These are phyloP conservation scores for Drosophila sordidula DNA, from an alignment of 2,888 invertebrate species.

Conservation along the genomic window DNA sequence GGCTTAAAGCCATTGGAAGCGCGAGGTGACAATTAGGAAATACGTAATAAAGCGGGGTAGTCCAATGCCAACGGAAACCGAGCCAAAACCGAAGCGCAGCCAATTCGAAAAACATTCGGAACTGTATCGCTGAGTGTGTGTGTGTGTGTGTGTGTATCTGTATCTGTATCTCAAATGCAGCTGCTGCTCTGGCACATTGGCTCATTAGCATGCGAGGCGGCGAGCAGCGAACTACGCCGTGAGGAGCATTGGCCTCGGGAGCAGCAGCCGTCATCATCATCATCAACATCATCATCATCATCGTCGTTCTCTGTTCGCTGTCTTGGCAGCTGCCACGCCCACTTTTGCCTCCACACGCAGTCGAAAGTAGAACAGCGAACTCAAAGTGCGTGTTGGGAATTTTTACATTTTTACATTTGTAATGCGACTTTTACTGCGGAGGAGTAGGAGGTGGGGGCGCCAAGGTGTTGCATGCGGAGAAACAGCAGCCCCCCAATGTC, in stretches of 20 bases:
- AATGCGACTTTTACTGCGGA: constrained; percentile 33
- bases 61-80: constrained; percentile 39
- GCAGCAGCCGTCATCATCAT: constrained; percentile 1
- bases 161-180: constrained; percentile 26
- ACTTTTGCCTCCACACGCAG: constrained; percentile 1
- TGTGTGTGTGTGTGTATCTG: not conserved
- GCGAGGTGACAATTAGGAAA: constrained; percentile 28
- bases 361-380: constrained; percentile 62
- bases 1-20: not conserved
- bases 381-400: constrained; percentile 68
- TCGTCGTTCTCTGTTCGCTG: constrained; percentile 2
- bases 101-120: constrained; percentile 35
- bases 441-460: not conserved
- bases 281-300: not conserved
- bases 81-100: constrained; percentile 24
- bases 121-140: constrained; percentile 9
- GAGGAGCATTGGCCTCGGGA: constrained; percentile 65
- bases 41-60: constrained; percentile 8
- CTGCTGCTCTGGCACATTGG: constrained; percentile 26
- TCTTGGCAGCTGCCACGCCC: constrained; percentile 19
- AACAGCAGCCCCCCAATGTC: constrained; percentile 10
- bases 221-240: constrained; percentile 17
- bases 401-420: constrained; percentile 24
- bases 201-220: constrained; percentile 66
- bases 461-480: constrained; percentile 27